Conservation (phyloP, 2,113 vertebrate genomes). For the Python bivittatus region DNA sequence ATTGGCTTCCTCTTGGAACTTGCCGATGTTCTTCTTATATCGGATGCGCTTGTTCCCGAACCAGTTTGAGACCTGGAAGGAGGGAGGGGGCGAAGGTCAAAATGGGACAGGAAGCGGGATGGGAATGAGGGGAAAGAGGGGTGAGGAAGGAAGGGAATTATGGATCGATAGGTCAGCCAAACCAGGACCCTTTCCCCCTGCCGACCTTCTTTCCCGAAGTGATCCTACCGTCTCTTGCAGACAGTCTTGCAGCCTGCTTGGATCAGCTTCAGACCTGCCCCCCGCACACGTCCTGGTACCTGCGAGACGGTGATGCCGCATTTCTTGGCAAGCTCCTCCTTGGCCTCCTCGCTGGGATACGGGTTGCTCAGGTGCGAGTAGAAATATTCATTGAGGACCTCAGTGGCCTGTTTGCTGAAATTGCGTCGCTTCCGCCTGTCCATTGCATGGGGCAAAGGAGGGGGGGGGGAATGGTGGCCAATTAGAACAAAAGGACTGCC, state of each 20-base stretch:
- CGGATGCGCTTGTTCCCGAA: slow-evolving; percentile 94
- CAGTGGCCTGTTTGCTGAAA: slow-evolving; percentile 92
- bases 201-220: not conserved
- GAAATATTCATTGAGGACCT: slow-evolving; percentile 91
- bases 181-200: not conserved
- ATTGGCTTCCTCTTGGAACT: slow-evolving; percentile 94
- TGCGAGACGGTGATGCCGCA: slow-evolving; percentile 90
- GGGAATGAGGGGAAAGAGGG: not conserved
- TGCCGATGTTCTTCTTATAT: slow-evolving; percentile 93
- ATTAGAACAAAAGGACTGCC: not conserved
- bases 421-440: slow-evolving; percentile 88
- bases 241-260: not conserved
- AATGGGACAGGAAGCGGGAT: not conserved
- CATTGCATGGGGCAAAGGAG: not conserved
- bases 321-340: slow-evolving; percentile 88
- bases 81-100: not conserved
- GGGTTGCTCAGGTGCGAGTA: slow-evolving; percentile 93
- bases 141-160: slow-evolving; percentile 22
- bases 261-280: not conserved
- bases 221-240: not conserved
- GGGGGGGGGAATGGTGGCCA: slow-evolving; percentile 31
- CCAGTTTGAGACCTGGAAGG: slow-evolving; percentile 89
- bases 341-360: slow-evolving; percentile 90
- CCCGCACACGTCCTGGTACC: slow-evolving; percentile 65
- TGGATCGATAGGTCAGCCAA: slow-evolving; percentile 31